phyloP scores from a whole-genome alignment of 2,888 invertebrate genomes.

The Acanthococcus lagerstroemiae region DNA sequence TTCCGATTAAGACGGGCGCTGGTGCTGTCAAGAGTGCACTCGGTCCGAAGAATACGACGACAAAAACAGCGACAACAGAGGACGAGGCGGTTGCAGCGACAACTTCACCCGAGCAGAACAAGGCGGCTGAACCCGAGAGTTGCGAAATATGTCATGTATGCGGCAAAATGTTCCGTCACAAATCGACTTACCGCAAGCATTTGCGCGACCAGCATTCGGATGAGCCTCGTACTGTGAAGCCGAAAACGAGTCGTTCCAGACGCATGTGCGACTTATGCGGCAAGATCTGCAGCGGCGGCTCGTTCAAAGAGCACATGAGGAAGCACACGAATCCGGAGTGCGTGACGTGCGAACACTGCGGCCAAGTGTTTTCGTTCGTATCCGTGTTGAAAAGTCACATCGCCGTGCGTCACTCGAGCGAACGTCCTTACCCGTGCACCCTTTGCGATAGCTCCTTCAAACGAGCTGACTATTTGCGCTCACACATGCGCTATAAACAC shows the following conservation, averaged over 20 bases:
- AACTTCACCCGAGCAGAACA: background rate
- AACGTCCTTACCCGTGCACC: background rate
- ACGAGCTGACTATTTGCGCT: conserved; percentile 13
- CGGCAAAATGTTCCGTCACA: conserved; percentile 7
- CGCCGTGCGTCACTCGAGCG: background rate
- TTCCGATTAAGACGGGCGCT: background rate
- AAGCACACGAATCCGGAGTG: conserved; percentile 18
- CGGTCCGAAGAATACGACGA: background rate
- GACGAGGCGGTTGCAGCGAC: background rate
- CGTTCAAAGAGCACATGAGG: conserved; percentile 4
- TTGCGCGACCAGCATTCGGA: background rate
- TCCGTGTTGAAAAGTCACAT: conserved; percentile 13
- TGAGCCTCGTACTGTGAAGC: background rate
- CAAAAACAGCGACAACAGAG: background rate
- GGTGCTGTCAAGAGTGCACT: background rate
- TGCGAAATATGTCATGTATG: conserved; percentile 4
- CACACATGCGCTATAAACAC: conserved; percentile 21
- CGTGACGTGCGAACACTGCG: conserved; percentile 2
- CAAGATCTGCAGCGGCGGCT: conserved; percentile 11
- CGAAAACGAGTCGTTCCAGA: background rate
- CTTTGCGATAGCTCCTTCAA: conserved; percentile 8
- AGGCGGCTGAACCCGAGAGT: background rate
- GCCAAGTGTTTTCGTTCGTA: conserved; percentile 5
- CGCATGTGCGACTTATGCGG: conserved; percentile 21
- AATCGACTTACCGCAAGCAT: background rate